Conservation (phyloP, 2,797 vertebrate genomes). For the Rhinogobio ventralis region DNA sequence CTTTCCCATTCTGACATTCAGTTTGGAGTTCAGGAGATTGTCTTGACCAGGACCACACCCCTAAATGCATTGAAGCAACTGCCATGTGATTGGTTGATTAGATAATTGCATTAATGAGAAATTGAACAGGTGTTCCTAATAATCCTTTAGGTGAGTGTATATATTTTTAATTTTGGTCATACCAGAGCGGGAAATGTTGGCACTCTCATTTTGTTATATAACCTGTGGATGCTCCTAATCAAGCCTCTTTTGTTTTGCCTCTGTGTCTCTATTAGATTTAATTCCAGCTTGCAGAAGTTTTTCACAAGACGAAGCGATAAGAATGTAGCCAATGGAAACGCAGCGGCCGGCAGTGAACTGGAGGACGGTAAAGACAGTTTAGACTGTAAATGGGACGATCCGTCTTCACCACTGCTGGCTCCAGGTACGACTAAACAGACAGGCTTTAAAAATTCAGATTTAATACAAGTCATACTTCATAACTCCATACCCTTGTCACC, state of each 20-base stretch:
- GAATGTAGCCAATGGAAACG: slow-evolving; percentile 90
- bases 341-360: slow-evolving; percentile 88
- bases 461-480: not conserved
- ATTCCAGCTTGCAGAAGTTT: slow-evolving; percentile 88
- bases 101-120: too few species aligned
- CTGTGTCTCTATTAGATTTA: slow-evolving; percentile 81
- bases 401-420: slow-evolving; percentile 84
- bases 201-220: not conserved
- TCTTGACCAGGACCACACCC: too few species aligned
- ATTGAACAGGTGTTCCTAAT: too few species aligned
- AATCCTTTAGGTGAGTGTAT: too few species aligned
- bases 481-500: not conserved
- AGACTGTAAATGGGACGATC: slow-evolving; percentile 86
- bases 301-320: slow-evolving; percentile 84
- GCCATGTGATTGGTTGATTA: too few species aligned
- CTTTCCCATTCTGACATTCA: too few species aligned
- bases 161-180: not conserved
- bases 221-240: not conserved
- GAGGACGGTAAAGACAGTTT: slow-evolving; percentile 95
- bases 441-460: slow-evolving; percentile 68
- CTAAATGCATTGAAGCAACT: too few species aligned
- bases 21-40: too few species aligned
- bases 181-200: not conserved
- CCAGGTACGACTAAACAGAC: slow-evolving; percentile 99
- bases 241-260: not conserved